Percentiles rank a stretch among this genome's conserved stretches.
phyloP scores from a whole-genome alignment of 2,797 vertebrate genomes.

The Enteromius treurensis region DNA sequence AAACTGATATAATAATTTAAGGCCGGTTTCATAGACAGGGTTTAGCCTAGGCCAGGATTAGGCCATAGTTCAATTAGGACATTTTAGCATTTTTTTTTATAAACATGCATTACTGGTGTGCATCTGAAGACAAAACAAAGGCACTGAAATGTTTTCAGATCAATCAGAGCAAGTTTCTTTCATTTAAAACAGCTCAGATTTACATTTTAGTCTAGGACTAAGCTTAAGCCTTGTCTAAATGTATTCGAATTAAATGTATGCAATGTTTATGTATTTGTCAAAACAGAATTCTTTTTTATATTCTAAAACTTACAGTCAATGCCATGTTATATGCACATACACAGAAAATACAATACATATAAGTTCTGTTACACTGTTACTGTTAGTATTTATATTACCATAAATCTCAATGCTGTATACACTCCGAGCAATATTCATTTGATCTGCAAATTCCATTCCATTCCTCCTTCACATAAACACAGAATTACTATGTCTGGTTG shows the following conservation, averaged over 20 bases:
- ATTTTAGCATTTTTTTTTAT: too few species aligned
- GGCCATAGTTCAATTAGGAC: too few species aligned
- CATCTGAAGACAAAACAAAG: too few species aligned
- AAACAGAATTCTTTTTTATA: background rate
- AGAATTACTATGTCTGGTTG: constrained; percentile 51
- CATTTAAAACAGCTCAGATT: too few species aligned
- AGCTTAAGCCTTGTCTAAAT: too few species aligned
- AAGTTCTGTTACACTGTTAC: background rate
- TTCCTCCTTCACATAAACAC: constrained; percentile 45
- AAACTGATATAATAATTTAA: too few species aligned
- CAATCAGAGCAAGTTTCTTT: too few species aligned
- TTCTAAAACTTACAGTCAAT: background rate
- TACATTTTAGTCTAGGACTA: too few species aligned
- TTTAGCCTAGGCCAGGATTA: too few species aligned
- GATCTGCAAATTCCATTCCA: constrained; percentile 20
- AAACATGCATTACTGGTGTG: too few species aligned
- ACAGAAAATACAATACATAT: background rate
- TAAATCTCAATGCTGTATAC: constrained; percentile 35
- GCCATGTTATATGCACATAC: background rate
- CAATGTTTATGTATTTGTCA: background rate
- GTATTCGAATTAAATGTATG: background rate
- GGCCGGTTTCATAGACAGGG: too few species aligned
- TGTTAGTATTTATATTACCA: constrained; percentile 19
- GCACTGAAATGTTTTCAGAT: too few species aligned
- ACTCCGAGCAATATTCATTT: constrained; percentile 28